Evolutionary conservation across 2,113 vertebrate species (phyloP).

Genomic region (Microcebus lehilahytsara): DNA sequence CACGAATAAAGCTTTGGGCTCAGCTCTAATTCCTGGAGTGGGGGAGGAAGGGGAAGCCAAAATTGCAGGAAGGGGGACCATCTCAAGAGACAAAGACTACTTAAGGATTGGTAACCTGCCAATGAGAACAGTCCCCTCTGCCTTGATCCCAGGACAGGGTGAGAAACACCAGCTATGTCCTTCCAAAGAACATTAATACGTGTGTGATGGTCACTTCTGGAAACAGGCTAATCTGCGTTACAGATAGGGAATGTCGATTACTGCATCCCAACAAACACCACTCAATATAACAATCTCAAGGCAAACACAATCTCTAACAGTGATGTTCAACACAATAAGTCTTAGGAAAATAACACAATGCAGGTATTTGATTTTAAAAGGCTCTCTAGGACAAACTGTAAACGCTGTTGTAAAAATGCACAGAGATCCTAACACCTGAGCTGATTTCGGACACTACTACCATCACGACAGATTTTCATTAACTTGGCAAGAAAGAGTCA

Average conservation of each 20-base stretch:
- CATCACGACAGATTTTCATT: rapidly evolving
- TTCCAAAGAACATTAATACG: background rate
- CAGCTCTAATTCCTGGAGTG: background rate
- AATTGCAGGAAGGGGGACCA: background rate
- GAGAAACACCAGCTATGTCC: background rate
- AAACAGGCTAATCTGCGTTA: background rate
- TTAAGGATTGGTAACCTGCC: background rate
- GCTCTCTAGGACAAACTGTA: background rate
- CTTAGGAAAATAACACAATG: background rate
- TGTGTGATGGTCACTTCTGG: background rate
- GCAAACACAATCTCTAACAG: background rate
- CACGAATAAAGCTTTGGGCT: background rate
- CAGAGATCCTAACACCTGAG: background rate
- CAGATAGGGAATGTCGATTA: too few species aligned
- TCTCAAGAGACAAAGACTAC: background rate
- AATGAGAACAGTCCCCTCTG: background rate
- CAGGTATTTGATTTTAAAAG: background rate
- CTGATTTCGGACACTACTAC: background rate
- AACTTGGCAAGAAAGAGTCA: background rate
- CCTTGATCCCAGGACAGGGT: background rate
- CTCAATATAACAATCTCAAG: too few species aligned
- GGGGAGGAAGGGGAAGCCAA: background rate
- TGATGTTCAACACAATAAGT: too few species aligned
- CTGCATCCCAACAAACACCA: background rate
- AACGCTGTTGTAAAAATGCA: background rate